phyloP scores from a whole-genome alignment of 2,888 invertebrate genomes.

The Orthosia gothica region DNA sequence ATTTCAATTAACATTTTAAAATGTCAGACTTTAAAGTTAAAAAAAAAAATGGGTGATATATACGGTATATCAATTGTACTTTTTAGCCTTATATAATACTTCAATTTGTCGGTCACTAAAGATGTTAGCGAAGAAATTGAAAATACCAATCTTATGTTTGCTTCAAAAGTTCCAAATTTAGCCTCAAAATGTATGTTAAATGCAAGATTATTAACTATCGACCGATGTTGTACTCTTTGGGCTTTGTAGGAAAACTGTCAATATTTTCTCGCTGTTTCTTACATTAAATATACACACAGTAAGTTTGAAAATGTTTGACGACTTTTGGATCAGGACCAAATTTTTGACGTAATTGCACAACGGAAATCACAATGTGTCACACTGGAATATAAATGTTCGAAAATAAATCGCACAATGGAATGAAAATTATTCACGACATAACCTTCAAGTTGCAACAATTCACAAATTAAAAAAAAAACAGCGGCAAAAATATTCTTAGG shows the following conservation, averaged over 20 bases:
- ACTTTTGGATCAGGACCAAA: background rate
- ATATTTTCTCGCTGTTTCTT: conserved; percentile 33
- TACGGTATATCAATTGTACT: conserved; percentile 52
- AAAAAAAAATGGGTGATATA: background rate
- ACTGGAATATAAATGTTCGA: no score
- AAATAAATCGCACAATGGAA: no score
- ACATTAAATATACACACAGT: conserved; percentile 25
- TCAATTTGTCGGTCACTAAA: conserved; percentile 35
- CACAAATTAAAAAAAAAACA: no score
- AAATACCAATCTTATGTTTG: conserved; percentile 11
- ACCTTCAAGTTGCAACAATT: no score
- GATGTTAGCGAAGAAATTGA: conserved; percentile 14
- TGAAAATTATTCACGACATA: no score
- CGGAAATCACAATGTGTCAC: no score
- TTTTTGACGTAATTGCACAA: no score
- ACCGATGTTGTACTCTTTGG: conserved; percentile 47
- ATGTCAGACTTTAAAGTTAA: no score
- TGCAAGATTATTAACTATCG: conserved; percentile 22
- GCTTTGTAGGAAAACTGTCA: conserved; percentile 34
- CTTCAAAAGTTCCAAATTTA: conserved; percentile 36
- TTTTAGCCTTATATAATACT: conserved; percentile 29
- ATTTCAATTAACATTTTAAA: no score
- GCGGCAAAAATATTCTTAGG: no score
- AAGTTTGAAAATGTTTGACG: conserved; percentile 33
- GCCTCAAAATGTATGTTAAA: conserved; percentile 52